Percentiles rank a stretch among this genome's conserved stretches.
Conservation (phyloP, 64 coral and sea anemone species). For the Trachythela sp. region DNA sequence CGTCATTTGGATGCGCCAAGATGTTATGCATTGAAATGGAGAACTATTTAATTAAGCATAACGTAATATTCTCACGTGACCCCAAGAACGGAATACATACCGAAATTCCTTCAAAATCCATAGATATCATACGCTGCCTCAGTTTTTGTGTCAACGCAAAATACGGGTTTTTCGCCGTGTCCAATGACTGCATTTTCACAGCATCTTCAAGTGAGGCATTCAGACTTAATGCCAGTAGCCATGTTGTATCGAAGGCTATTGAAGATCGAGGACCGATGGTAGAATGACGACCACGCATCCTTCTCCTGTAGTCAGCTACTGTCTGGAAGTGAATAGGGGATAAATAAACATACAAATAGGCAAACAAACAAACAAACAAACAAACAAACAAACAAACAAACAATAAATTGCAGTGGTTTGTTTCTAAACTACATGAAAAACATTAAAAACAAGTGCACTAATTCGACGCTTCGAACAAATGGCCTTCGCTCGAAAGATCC, state of each 20-base stretch:
- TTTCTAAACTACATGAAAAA: too few species aligned
- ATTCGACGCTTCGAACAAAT: too few species aligned
- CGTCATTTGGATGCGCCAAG: too few species aligned
- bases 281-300: neutral
- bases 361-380: too few species aligned
- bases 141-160: neutral
- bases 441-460: too few species aligned
- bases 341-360: too few species aligned
- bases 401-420: too few species aligned
- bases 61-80: too few species aligned
- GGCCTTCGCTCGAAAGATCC: too few species aligned
- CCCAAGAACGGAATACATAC: neutral
- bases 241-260: constrained; percentile 11
- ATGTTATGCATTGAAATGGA: too few species aligned
- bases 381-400: too few species aligned
- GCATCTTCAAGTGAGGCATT: neutral
- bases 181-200: neutral
- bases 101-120: neutral
- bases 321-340: neutral
- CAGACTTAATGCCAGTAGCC: neutral
- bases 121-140: neutral
- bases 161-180: neutral
- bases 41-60: too few species aligned
- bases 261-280: neutral
- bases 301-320: neutral